Conservation (phyloP, 1,140 invertebrate genomes). For the Myzus persicae region DNA sequence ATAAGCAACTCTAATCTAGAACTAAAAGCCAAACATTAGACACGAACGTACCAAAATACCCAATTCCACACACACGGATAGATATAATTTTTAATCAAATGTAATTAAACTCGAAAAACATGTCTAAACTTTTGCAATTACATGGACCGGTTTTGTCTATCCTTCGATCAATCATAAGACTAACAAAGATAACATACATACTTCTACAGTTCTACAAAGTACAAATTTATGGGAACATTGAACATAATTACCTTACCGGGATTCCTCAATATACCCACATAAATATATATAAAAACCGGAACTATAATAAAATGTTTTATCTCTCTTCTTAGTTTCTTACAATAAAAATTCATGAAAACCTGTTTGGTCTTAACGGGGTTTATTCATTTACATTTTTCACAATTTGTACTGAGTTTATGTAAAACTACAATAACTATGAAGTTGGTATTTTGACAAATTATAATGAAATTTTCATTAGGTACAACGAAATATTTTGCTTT, state of each 20-base stretch:
- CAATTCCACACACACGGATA: not conserved
- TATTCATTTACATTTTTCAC: not conserved
- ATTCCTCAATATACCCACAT: constrained; percentile 28
- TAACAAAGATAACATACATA: not conserved
- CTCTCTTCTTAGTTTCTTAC: not conserved
- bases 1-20: not conserved
- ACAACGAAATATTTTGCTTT: not conserved
- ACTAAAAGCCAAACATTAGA: constrained; percentile 18
- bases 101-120: constrained; percentile 31
- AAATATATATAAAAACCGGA: constrained; percentile 33
- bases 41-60: not conserved
- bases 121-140: constrained; percentile 31
- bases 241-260: not conserved
- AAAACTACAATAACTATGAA: not conserved
- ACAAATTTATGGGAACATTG: not conserved
- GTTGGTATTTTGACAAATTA: not conserved
- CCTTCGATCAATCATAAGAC: constrained; percentile 45
- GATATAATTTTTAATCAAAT: constrained; percentile 10
- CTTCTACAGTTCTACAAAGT: not conserved
- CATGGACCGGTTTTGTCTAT: constrained; percentile 21
- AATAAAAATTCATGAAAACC: constrained; percentile 29
- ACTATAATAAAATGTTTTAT: constrained; percentile 19
- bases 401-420: constrained; percentile 14
- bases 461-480: not conserved
- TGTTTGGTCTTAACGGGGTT: not conserved